These are phyloP conservation scores for Alaudala cheleensis DNA, from an alignment of 2,113 vertebrate species.

Conservation along the genomic window DNA sequence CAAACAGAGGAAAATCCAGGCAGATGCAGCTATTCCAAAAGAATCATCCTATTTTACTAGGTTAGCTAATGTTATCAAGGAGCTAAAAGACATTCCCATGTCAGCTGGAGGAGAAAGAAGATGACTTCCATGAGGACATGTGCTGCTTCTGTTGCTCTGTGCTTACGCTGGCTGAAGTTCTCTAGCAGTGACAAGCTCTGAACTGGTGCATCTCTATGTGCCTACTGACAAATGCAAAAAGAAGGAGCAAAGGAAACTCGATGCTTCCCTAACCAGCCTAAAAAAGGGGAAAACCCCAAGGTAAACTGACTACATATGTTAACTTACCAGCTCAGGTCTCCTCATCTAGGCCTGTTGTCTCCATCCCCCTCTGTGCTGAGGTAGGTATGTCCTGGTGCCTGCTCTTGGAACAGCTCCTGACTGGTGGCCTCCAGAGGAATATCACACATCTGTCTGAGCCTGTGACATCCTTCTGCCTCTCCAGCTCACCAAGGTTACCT, in stretches of 20 bases:
- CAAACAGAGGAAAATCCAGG: neutral
- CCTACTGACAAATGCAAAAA: rapidly evolving
- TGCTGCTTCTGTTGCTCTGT: neutral
- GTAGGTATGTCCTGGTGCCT: neutral
- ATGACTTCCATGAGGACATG: neutral
- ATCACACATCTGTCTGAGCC: neutral
- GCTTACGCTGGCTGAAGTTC: neutral
- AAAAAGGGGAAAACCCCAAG: neutral
- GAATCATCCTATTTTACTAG: neutral
- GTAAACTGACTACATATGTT: neutral
- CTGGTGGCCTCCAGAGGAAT: neutral
- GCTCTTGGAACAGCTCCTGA: neutral
- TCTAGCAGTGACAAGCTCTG: neutral
- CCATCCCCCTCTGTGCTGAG: neutral
- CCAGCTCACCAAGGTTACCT: neutral
- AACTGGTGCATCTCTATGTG: neutral
- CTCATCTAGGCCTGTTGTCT: neutral
- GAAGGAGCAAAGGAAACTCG: neutral
- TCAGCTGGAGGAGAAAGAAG: neutral
- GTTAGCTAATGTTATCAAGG: neutral
- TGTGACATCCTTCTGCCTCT: neutral
- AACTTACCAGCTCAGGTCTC: neutral
- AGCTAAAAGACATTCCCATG: neutral
- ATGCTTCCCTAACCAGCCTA: neutral
- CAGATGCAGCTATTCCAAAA: neutral